Percentiles rank a stretch among this genome's conserved stretches.
Evolutionary conservation across 1,140 invertebrate species (phyloP).

Genomic region (Hormaphis cornu): DNA sequence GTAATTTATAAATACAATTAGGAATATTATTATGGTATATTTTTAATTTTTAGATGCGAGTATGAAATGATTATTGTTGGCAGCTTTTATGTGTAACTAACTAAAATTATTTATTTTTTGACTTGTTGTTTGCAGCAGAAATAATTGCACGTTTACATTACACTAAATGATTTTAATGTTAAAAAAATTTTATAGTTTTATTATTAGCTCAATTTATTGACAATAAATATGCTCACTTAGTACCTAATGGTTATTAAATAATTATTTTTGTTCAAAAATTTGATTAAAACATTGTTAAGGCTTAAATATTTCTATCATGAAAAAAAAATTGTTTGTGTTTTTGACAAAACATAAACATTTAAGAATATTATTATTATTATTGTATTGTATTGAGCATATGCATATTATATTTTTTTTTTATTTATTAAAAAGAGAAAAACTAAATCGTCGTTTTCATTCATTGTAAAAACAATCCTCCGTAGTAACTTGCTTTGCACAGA

Average conservation of each 20-base stretch:
- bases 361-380: neutral
- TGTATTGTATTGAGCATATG: neutral
- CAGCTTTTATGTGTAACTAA: neutral
- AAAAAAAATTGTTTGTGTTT: neutral
- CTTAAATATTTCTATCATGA: neutral
- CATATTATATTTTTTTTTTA: constrained; percentile 13
- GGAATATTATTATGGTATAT: neutral
- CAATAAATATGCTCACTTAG: constrained; percentile 30
- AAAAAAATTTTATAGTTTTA: constrained; percentile 25
- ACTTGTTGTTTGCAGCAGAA: neutral
- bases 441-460: too few relatives aligned
- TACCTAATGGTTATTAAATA: neutral
- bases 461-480: too few relatives aligned
- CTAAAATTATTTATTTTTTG: neutral
- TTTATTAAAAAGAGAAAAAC: too few relatives aligned
- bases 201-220: constrained; percentile 30
- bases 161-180: neutral
- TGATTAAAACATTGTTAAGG: neutral
- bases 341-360: constrained; percentile 9
- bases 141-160: neutral
- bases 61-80: neutral
- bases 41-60: neutral
- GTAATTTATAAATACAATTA: too few relatives aligned
- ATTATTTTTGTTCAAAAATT: constrained; percentile 7
- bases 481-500: too few relatives aligned